Evolutionary conservation across 92 coral and sea anemone genomes (phyloP), one percentile per base, ranked within the genome.

Genomic region (Zoanthus solanderi): DNA sequence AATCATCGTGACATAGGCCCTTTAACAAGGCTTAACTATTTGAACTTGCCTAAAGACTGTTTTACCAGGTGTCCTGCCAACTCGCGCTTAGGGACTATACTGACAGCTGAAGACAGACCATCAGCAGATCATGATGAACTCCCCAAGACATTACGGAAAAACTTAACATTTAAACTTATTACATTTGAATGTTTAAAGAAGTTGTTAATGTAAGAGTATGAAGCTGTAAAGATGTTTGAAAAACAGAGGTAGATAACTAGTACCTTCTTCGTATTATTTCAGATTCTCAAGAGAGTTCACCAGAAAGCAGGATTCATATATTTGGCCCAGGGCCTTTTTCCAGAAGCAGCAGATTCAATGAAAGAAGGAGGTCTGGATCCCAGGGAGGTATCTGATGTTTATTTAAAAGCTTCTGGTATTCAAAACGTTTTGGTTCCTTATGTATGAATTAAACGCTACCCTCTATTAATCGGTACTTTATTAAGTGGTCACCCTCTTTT

Each of bases 221-320:
- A 17, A 16, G 30, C 10, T 7, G 17, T 63, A 63, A 63, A 63
- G 28, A 63, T n/a, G 29, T 63, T 23, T 63, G 23, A 14, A 12
- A 58, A 5, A 58, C 4, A 12, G 17, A 58, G 12, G 3, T 2
- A 0, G 12, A n/a, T 67, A 30, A 1, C 68, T 10, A 69, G 10
- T 29, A 18, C 11, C 11, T 30, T 30, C 6, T 18, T 11, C 9
- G 30, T 29, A 9, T 29, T 6, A 10, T 69, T 8, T 31, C 88
- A 95, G 96, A 94, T 96, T 56, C 98, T 96, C 71, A 83, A 84
- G 34, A 86, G 91, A 74, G 96, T 95, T 9, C 98, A 96, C 52
- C 96, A 95, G 86, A 93, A 96, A 82, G 99, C 99, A 18, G 99
- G 99, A 30, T 96, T 96, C 68, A 88, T 93, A 29, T 96, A 96